Conservation (phyloP, 1,140 invertebrate species). For the Zelostemma sp. region DNA sequence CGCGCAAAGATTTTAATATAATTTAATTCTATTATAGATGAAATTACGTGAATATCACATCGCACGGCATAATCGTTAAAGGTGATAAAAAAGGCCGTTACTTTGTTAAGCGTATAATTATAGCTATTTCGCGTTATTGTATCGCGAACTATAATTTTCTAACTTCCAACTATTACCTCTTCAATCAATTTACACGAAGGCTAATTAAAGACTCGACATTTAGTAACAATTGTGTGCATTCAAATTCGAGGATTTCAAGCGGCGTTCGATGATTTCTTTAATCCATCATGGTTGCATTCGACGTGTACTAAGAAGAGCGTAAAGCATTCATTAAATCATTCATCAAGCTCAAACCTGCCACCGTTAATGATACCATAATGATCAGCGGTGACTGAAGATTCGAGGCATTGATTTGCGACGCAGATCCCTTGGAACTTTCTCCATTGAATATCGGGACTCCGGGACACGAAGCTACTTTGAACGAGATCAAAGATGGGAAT, state of each 20-base stretch:
- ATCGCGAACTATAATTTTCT: too few relatives aligned
- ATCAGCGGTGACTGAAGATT: conserved; percentile 31
- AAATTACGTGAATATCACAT: too few relatives aligned
- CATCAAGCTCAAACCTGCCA: conserved; percentile 18
- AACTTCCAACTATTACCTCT: too few relatives aligned
- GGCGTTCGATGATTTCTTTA: background rate
- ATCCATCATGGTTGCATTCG: background rate
- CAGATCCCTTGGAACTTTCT: conserved; percentile 37
- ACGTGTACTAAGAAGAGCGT: conserved; percentile 6
- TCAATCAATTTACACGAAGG: too few relatives aligned
- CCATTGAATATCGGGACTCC: conserved; percentile 30
- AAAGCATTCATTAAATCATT: conserved; percentile 30
- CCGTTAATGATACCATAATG: conserved; percentile 43
- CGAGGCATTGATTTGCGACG: conserved; percentile 22
- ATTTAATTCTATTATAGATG: too few relatives aligned
- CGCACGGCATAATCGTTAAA: too few relatives aligned
- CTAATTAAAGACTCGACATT: too few relatives aligned
- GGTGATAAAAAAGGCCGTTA: too few relatives aligned
- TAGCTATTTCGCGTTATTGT: too few relatives aligned
- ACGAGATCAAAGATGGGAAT: conserved; percentile 31
- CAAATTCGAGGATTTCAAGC: background rate
- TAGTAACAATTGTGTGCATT: too few relatives aligned
- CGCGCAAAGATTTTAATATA: too few relatives aligned
- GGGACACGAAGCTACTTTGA: conserved; percentile 27
- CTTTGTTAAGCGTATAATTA: too few relatives aligned